phyloP scores from a whole-genome alignment of 2,797 vertebrate species.

The Rhyacichthys aspro region DNA sequence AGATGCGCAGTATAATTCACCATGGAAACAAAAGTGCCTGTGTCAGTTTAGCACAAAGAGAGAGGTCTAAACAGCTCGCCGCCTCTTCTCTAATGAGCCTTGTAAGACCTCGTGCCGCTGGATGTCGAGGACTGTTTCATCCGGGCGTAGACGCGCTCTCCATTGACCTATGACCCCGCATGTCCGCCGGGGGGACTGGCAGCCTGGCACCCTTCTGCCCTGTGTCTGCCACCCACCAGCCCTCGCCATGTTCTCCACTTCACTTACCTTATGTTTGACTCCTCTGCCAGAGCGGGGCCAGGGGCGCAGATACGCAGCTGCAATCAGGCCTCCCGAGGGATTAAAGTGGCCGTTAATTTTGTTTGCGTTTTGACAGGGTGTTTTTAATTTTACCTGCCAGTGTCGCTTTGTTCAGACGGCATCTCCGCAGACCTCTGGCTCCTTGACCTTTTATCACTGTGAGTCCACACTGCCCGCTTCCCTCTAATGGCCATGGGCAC shows the following conservation, averaged over 20 bases:
- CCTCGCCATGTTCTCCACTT: constrained; percentile 67
- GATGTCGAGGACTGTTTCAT: constrained; percentile 59
- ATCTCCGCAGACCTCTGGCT: constrained; percentile 53
- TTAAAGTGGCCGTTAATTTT: constrained; percentile 65
- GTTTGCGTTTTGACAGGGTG: constrained; percentile 67
- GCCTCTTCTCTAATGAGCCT: constrained; percentile 66
- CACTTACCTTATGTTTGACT: constrained; percentile 70
- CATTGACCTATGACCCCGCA: constrained; percentile 58
- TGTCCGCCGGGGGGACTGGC: constrained; percentile 51
- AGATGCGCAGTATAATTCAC: constrained; percentile 20
- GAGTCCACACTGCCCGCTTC: constrained; percentile 54
- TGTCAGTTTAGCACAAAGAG: constrained; percentile 42
- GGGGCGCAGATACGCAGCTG: constrained; percentile 56
- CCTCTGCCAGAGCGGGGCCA: constrained; percentile 53
- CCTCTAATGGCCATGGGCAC: constrained; percentile 29
- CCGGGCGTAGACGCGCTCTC: constrained; percentile 46
- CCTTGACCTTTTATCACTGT: constrained; percentile 62
- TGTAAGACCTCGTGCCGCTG: constrained; percentile 53
- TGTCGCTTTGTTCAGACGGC: constrained; percentile 50
- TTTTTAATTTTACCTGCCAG: constrained; percentile 72
- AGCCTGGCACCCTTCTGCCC: constrained; percentile 61
- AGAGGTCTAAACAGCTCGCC: constrained; percentile 28
- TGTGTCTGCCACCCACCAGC: constrained; percentile 61
- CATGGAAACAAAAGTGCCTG: constrained; percentile 27
- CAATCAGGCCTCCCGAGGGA: constrained; percentile 49